phyloP scores from a whole-genome alignment of 1,140 invertebrate species.

The Brachionus angularis region DNA sequence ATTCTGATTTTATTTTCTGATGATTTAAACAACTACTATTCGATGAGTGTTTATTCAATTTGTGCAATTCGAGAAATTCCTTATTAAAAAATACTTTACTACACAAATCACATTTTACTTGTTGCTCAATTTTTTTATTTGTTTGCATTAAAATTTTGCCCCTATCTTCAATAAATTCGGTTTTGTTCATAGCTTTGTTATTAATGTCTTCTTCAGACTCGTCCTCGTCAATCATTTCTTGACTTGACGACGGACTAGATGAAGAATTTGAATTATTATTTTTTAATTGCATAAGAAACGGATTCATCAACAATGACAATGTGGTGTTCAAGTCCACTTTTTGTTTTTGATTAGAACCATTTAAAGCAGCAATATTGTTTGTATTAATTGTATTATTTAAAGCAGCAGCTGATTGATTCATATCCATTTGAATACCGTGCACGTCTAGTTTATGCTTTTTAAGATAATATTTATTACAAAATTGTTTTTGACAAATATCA shows the following conservation, averaged over 20 bases:
- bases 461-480: conserved; percentile 45
- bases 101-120: conserved; percentile 16
- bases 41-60: conserved; percentile 27
- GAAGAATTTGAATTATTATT: conserved; percentile 15
- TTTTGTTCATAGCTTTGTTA: too few species aligned
- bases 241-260: not conserved
- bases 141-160: too few species aligned
- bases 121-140: too few species aligned
- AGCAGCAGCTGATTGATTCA: too few species aligned
- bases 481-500: conserved; percentile 43
- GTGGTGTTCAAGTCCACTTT: too few species aligned
- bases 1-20: not conserved
- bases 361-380: too few species aligned
- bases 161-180: too few species aligned
- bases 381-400: too few species aligned
- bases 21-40: not conserved
- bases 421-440: conserved; percentile 16
- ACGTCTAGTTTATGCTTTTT: conserved; percentile 41
- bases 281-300: not conserved
- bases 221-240: not conserved
- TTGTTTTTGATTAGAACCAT: too few species aligned
- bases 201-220: too few species aligned
- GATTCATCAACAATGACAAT: conserved; percentile 18
- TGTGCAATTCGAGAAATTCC: conserved; percentile 36
- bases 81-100: not conserved